These are phyloP conservation scores for Pycnonotus jocosus DNA, from an alignment of 2,113 vertebrate species.

Conservation along the genomic window DNA sequence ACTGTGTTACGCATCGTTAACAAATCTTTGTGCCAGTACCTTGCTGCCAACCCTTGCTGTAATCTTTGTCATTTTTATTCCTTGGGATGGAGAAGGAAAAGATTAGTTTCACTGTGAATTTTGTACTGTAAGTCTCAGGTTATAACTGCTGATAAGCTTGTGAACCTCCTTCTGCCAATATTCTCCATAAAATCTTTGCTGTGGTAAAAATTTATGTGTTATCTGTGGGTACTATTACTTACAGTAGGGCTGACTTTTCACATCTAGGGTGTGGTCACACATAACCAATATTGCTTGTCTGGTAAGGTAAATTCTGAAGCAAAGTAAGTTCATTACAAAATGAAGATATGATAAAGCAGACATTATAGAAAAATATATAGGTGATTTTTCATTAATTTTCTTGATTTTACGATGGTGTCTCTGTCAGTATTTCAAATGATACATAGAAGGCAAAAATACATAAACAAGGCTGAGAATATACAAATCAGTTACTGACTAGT, in stretches of 20 bases:
- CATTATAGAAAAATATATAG: background rate
- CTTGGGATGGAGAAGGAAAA: background rate
- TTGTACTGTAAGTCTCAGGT: background rate
- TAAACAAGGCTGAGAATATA: background rate
- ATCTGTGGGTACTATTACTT: background rate
- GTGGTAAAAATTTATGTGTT: background rate
- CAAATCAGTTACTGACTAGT: background rate
- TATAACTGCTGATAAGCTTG: background rate
- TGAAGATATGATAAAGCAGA: background rate
- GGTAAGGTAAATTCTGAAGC: background rate
- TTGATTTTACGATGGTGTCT: background rate
- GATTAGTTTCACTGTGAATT: background rate
- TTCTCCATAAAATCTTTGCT: background rate
- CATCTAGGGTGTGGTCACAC: background rate
- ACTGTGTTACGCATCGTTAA: background rate
- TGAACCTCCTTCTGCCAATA: background rate
- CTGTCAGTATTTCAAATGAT: background rate
- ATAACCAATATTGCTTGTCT: background rate
- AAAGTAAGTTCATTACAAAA: background rate
- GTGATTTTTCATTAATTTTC: background rate
- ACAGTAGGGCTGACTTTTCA: background rate
- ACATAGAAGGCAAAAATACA: background rate
- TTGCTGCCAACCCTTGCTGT: background rate
- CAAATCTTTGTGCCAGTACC: background rate
- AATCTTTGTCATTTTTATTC: background rate